Conservation (phyloP, 2,113 vertebrate genomes). For the Pongo pygmaeus region DNA sequence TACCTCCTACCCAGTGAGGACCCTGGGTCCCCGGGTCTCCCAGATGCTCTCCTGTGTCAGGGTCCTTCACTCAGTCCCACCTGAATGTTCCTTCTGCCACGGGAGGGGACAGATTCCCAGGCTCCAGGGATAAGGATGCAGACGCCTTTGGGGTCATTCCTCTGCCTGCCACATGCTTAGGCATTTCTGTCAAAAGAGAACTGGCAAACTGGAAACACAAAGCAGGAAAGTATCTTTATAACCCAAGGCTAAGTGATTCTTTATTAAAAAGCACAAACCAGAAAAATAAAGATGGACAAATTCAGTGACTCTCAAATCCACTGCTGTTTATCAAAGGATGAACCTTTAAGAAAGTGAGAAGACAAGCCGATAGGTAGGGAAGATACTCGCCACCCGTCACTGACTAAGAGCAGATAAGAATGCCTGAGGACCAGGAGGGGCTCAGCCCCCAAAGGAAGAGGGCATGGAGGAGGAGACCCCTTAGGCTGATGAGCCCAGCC, state of each 20-base stretch:
- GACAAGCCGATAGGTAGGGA: background rate
- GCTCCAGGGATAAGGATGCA: background rate
- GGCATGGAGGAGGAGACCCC: background rate
- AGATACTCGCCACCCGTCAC: background rate
- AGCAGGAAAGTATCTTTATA: background rate
- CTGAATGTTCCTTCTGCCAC: background rate
- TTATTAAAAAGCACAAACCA: too few species aligned
- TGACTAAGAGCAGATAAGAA: background rate
- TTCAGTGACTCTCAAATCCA: background rate
- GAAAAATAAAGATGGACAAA: background rate
- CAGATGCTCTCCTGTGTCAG: background rate
- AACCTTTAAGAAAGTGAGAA: too few species aligned
- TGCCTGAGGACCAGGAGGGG: too few species aligned
- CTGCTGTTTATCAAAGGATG: background rate
- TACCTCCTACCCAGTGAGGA: background rate
- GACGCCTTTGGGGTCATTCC: background rate
- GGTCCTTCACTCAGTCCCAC: background rate
- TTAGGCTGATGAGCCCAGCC: background rate
- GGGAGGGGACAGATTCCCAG: background rate
- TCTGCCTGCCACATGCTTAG: background rate
- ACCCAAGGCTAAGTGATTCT: background rate
- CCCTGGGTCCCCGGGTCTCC: accelerated
- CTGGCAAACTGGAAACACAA: too few species aligned
- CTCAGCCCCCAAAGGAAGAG: background rate
- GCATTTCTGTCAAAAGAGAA: background rate